A percentile compares a stretch with the other conserved stretches of the same genome.
Conservation (phyloP, 1,140 invertebrate species). For the Cotesia vestalis region DNA sequence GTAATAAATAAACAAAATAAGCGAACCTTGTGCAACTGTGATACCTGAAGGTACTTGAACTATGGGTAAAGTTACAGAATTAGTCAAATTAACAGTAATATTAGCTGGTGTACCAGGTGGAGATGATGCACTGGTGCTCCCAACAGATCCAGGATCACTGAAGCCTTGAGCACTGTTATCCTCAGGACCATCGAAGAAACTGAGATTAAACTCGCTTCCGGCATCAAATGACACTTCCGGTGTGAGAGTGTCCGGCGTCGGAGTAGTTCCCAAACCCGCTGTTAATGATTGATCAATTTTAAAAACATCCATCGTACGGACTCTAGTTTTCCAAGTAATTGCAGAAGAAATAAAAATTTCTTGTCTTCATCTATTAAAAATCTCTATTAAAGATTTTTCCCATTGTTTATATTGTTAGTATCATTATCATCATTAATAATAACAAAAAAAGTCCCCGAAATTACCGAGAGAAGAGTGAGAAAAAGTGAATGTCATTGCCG, state of each 20-base stretch:
- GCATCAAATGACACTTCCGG: slow-evolving; percentile 78
- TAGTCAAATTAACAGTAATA: slow-evolving; percentile 53
- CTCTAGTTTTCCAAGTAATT: neutral
- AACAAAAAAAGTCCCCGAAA: slow-evolving; percentile 46
- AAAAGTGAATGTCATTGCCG: slow-evolving; percentile 68
- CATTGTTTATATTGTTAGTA: no score
- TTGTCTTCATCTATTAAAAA: neutral
- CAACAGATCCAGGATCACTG: slow-evolving; percentile 74
- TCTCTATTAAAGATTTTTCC: no score
- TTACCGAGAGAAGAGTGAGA: slow-evolving; percentile 57
- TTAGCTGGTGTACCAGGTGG: slow-evolving; percentile 62
- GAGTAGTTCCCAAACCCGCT: slow-evolving; percentile 68
- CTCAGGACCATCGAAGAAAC: slow-evolving; percentile 78
- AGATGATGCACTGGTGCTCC: slow-evolving; percentile 69
- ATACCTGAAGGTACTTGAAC: slow-evolving; percentile 60
- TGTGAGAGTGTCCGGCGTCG: slow-evolving; percentile 70
- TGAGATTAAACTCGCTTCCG: slow-evolving; percentile 79
- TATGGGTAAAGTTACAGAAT: slow-evolving; percentile 57
- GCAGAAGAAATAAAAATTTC: neutral
- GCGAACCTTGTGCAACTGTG: slow-evolving; percentile 65
- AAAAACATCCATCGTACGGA: slow-evolving; percentile 70
- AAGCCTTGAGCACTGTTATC: slow-evolving; percentile 74
- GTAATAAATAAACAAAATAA: slow-evolving; percentile 44
- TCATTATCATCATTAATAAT: neutral
- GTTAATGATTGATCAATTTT: slow-evolving; percentile 72